Conservation (phyloP, 2,888 invertebrate species). For the Labia minor region DNA sequence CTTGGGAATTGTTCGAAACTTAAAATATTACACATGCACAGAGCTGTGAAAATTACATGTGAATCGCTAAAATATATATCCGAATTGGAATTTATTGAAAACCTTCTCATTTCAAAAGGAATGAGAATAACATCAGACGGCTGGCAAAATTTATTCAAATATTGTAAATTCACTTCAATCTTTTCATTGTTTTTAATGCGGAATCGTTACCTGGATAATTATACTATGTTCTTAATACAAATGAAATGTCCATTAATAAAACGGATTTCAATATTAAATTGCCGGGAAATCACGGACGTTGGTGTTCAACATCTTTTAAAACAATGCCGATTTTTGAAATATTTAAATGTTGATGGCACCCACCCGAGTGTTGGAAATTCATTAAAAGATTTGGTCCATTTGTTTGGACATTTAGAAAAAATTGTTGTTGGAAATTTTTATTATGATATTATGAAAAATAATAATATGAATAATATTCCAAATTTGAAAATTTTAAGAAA, state of each 20-base stretch:
- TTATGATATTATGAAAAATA: background rate
- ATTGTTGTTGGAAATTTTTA: background rate
- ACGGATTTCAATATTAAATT: background rate
- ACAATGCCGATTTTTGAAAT: background rate
- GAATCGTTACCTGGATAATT: background rate
- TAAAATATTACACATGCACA: background rate
- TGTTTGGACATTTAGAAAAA: background rate
- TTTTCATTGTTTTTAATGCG: background rate
- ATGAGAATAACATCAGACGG: background rate
- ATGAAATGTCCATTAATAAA: background rate
- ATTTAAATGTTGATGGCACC: background rate
- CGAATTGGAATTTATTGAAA: background rate
- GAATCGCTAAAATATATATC: background rate
- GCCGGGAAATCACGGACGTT: background rate
- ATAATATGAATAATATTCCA: background rate
- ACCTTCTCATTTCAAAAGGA: background rate
- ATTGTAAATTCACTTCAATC: background rate
- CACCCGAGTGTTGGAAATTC: background rate
- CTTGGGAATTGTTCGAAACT: background rate
- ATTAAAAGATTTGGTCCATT: background rate
- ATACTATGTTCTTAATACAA: background rate
- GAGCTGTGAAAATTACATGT: background rate
- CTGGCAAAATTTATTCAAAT: background rate
- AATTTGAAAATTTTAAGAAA: background rate
- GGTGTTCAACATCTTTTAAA: background rate